These are phyloP conservation scores for Drosophila melanica DNA, from an alignment of 1,140 invertebrate genomes.

Conservation along the genomic window DNA sequence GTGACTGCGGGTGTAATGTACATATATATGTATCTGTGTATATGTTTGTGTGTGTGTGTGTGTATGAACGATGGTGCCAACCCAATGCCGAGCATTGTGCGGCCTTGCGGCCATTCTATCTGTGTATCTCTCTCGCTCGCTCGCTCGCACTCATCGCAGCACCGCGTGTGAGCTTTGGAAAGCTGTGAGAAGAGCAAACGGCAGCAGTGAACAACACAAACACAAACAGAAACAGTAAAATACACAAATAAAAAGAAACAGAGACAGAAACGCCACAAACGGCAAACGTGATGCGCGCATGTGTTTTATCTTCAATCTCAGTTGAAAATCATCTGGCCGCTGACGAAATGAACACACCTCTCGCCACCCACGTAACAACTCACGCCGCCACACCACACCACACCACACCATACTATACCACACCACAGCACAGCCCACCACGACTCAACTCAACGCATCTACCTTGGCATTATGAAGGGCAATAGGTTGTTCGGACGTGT, in stretches of 20 bases:
- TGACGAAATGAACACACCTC: constrained; percentile 23
- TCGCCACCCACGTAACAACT: not conserved
- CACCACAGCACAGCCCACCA: constrained; percentile 1
- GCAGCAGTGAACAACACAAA: constrained; percentile 24
- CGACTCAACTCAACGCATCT: constrained; percentile 4
- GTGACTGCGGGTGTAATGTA: constrained; percentile 41
- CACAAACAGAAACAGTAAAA: constrained; percentile 22
- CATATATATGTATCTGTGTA: constrained; percentile 10
- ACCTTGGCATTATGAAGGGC: constrained; percentile 66
- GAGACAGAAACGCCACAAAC: constrained; percentile 65
- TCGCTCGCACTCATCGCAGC: constrained; percentile 9
- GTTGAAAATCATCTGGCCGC: constrained; percentile 74
- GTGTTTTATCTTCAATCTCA: constrained; percentile 82
- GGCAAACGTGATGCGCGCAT: constrained; percentile 78
- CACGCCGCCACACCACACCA: not conserved
- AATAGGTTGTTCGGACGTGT: constrained; percentile 65
- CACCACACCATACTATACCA: constrained; percentile 2
- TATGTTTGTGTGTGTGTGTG: constrained; percentile 7
- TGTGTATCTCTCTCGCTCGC: constrained; percentile 22
- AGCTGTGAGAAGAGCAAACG: constrained; percentile 45
- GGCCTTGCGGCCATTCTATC: constrained; percentile 45
- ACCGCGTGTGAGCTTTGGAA: constrained; percentile 40
- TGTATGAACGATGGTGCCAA: constrained; percentile 17
- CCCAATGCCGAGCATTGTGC: constrained; percentile 35
- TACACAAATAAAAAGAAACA: constrained; percentile 26